A percentile compares a stretch with the other conserved stretches of the same genome.
Conservation (phyloP, 2,797 vertebrate species). For the Chloroceryle amazona region DNA sequence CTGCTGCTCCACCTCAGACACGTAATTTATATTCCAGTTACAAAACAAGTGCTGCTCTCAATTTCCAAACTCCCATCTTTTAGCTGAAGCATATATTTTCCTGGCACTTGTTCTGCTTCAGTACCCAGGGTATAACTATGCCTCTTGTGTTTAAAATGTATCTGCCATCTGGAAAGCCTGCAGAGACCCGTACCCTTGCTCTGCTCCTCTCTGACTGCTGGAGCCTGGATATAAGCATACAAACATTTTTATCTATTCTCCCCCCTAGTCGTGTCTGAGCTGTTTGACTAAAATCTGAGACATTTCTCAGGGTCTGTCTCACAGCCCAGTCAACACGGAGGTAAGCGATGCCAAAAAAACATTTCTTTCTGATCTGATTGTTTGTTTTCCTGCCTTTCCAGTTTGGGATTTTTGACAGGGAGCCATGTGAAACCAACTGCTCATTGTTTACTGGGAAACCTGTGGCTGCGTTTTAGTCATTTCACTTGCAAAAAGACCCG, state of each 20-base stretch:
- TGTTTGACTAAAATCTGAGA: constrained; percentile 48
- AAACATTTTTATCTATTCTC: background rate
- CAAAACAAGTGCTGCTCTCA: background rate
- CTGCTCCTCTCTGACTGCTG: background rate
- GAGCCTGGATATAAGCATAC: background rate
- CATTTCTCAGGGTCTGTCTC: constrained; percentile 75
- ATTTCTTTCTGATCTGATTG: constrained; percentile 68
- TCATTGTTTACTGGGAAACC: constrained; percentile 67
- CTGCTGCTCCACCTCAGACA: background rate
- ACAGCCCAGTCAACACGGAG: constrained; percentile 61
- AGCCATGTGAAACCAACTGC: constrained; percentile 73
- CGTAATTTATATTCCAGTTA: background rate
- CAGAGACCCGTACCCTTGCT: background rate
- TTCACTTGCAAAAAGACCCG: background rate
- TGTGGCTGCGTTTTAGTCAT: background rate
- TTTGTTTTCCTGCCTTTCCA: constrained; percentile 74
- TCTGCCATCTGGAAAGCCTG: background rate
- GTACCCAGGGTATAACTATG: background rate
- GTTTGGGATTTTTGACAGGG: constrained; percentile 70
- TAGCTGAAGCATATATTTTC: background rate
- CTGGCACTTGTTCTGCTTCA: background rate
- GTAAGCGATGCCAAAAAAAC: background rate
- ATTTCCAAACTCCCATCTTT: background rate
- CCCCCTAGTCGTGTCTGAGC: background rate
- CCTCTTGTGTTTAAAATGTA: background rate